These are phyloP conservation scores for Tenthredo scrophulariae DNA, from an alignment of 2,888 invertebrate genomes.

Conservation along the genomic window DNA sequence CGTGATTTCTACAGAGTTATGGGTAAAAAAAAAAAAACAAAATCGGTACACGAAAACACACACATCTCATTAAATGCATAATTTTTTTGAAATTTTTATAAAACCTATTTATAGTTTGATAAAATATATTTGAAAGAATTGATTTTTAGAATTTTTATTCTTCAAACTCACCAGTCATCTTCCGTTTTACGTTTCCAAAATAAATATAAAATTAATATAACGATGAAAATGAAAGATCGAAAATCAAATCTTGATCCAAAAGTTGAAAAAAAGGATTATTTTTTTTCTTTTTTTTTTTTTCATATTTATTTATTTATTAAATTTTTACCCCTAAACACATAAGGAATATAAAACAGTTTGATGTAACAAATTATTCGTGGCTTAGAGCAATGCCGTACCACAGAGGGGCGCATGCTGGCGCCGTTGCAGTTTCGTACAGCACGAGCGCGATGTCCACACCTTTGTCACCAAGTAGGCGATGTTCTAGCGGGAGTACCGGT, in stretches of 20 bases:
- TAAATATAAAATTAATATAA: background rate
- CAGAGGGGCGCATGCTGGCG: slow-evolving; percentile 72
- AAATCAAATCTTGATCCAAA: background rate
- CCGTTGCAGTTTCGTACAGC: slow-evolving; percentile 74
- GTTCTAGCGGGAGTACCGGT: slow-evolving; percentile 64
- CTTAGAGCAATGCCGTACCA: slow-evolving; percentile 72
- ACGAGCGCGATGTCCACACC: slow-evolving; percentile 71
- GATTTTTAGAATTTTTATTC: background rate
- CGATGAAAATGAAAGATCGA: background rate
- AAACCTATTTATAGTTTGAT: background rate
- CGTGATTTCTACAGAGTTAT: background rate
- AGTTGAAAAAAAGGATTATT: background rate
- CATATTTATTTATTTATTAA: background rate
- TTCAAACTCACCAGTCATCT: background rate
- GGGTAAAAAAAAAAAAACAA: background rate
- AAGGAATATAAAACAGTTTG: slow-evolving; percentile 1
- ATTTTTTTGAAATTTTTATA: background rate
- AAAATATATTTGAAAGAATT: background rate
- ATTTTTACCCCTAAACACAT: background rate
- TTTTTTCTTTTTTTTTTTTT: background rate
- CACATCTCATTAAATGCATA: background rate
- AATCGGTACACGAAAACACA: background rate
- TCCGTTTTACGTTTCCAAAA: background rate
- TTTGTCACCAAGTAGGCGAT: slow-evolving; percentile 72
- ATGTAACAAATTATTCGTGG: slow-evolving; percentile 32